Conservation (phyloP, 1,140 invertebrate species). For the Hyles euphorbiae region DNA sequence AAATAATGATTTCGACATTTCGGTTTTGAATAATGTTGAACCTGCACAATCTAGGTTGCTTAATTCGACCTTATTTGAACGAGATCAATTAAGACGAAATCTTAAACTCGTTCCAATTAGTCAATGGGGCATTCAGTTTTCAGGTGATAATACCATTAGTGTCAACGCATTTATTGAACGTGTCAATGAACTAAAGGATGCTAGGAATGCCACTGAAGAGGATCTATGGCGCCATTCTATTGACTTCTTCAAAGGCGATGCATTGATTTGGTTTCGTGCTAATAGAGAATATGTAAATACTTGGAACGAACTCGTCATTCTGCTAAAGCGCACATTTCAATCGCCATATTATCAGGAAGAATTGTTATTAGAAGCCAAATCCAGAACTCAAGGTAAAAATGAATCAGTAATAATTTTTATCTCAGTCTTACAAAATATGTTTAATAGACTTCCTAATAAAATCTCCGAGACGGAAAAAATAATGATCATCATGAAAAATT, state of each 20-base stretch:
- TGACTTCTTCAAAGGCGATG: constrained; percentile 36
- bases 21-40: too few relatives aligned
- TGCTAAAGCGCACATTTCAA: constrained; percentile 24
- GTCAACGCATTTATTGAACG: constrained; percentile 37
- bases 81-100: too few relatives aligned
- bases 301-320: constrained; percentile 22
- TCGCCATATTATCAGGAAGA: constrained; percentile 35
- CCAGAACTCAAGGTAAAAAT: constrained; percentile 30
- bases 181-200: constrained; percentile 27
- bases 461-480: constrained; percentile 29
- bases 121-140: constrained; percentile 27
- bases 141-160: constrained; percentile 24
- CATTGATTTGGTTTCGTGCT: constrained; percentile 32
- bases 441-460: constrained; percentile 30
- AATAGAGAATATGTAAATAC: constrained; percentile 22
- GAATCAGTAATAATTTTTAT: constrained; percentile 35
- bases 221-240: constrained; percentile 28
- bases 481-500: constrained; percentile 35
- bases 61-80: too few relatives aligned
- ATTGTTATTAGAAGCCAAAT: constrained; percentile 36
- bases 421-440: constrained; percentile 40
- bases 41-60: too few relatives aligned
- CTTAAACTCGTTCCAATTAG: constrained; percentile 21
- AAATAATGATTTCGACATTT: too few relatives aligned
- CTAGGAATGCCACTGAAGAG: constrained; percentile 25